A percentile compares a stretch with the other conserved stretches of the same genome.
Conservation (phyloP, 1,140 invertebrate species). For the Glomeris maerens region DNA sequence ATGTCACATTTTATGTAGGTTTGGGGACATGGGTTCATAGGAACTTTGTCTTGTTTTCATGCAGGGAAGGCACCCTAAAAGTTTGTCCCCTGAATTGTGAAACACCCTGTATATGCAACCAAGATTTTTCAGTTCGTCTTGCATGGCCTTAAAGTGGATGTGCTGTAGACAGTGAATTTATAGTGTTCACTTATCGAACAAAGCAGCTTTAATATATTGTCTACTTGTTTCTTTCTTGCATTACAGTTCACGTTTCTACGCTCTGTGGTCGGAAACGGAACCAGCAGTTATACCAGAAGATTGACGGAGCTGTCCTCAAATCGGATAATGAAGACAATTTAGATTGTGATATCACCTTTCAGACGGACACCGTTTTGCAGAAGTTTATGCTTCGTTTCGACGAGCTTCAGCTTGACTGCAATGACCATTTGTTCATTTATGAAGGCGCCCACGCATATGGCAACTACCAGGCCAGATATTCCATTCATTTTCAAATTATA, state of each 20-base stretch:
- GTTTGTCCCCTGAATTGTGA: too few species aligned
- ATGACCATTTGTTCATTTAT: constrained; percentile 81
- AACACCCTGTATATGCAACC: too few species aligned
- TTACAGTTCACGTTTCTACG: constrained; percentile 3
- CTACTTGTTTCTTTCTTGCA: neutral
- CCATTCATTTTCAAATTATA: neutral
- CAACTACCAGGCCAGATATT: constrained; percentile 48
- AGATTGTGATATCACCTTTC: constrained; percentile 80
- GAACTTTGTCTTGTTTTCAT: too few species aligned
- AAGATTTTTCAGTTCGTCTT: too few species aligned
- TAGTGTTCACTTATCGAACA: too few species aligned
- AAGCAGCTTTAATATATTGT: too few species aligned
- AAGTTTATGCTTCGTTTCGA: constrained; percentile 84
- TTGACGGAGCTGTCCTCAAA: constrained; percentile 73
- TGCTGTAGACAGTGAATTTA: too few species aligned
- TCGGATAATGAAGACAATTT: constrained; percentile 77
- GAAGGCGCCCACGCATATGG: constrained; percentile 79
- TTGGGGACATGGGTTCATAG: too few species aligned
- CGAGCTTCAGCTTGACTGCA: constrained; percentile 66
- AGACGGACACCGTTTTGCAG: constrained; percentile 82
- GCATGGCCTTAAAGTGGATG: too few species aligned
- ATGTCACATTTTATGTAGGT: too few species aligned
- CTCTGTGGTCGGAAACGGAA: constrained; percentile 4
- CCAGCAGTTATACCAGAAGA: constrained; percentile 68
- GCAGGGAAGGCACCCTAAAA: too few species aligned